phyloP scores from a whole-genome alignment of 2,797 vertebrate genomes.

The Neopelma chrysocephalum region DNA sequence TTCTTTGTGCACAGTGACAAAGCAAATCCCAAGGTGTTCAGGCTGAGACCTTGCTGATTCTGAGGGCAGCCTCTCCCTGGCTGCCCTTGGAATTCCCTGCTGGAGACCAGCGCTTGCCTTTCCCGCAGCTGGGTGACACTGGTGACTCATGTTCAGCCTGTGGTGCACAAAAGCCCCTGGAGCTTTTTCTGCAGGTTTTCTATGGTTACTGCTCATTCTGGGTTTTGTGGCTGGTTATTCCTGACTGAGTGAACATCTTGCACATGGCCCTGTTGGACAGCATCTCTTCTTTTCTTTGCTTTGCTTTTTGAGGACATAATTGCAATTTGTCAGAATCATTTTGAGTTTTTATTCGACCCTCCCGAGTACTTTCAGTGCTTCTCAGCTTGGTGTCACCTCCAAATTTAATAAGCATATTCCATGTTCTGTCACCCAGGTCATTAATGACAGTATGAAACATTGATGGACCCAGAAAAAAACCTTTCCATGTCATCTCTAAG shows the following conservation, averaged over 20 bases:
- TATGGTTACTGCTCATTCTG: neutral
- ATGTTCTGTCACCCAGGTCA: neutral
- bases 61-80: neutral
- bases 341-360: neutral
- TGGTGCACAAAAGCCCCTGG: neutral
- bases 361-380: neutral
- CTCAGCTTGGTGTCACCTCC: slow-evolving; percentile 26
- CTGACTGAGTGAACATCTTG: neutral
- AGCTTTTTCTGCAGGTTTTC: neutral
- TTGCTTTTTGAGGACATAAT: neutral
- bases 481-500: neutral
- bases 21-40: fast-evolving
- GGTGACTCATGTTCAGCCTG: neutral
- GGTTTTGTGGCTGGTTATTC: neutral
- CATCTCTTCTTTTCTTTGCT: neutral
- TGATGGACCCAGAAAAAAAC: neutral
- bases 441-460: slow-evolving; percentile 21
- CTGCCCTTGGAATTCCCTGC: neutral
- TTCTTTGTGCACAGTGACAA: neutral
- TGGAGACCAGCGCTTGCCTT: fast-evolving
- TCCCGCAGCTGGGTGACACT: neutral
- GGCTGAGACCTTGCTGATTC: neutral
- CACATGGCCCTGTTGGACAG: neutral
- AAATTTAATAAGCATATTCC: neutral
- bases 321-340: neutral